Evolutionary conservation across 2,888 invertebrate genomes (phyloP).

Genomic region (Noctua janthe): DNA sequence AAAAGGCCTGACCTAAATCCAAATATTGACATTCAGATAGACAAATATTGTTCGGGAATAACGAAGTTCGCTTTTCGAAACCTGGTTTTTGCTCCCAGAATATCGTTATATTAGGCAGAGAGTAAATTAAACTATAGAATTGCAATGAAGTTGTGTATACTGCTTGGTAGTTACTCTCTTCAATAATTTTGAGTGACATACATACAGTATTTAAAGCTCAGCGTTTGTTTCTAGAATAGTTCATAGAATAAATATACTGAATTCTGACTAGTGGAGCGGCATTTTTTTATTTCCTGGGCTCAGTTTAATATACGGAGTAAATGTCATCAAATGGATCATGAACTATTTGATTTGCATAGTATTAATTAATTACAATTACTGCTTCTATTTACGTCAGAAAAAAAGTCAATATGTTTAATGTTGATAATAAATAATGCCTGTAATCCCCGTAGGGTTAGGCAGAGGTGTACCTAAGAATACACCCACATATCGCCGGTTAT

Average conservation of each 20-base stretch:
- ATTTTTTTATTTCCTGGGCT: not conserved
- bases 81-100: not conserved
- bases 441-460: too few species aligned
- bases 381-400: not conserved
- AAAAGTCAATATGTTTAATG: too few species aligned
- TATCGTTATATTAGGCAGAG: not conserved
- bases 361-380: not conserved
- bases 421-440: too few species aligned
- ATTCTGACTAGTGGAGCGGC: not conserved
- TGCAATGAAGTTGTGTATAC: too few species aligned
- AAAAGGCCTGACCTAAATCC: not conserved
- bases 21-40: conserved; percentile 4
- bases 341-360: not conserved
- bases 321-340: not conserved
- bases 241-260: not conserved
- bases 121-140: not conserved
- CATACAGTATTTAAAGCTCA: not conserved
- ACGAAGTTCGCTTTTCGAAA: not conserved
- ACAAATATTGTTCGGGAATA: not conserved
- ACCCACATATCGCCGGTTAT: too few species aligned
- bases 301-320: not conserved
- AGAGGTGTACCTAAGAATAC: too few species aligned
- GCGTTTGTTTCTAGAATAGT: not conserved
- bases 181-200: not conserved
- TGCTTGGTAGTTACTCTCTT: not conserved